Percentiles rank a stretch among this genome's conserved stretches.
These are phyloP conservation scores for Elachura formosa DNA, from an alignment of 2,113 vertebrate genomes.

Conservation along the genomic window DNA sequence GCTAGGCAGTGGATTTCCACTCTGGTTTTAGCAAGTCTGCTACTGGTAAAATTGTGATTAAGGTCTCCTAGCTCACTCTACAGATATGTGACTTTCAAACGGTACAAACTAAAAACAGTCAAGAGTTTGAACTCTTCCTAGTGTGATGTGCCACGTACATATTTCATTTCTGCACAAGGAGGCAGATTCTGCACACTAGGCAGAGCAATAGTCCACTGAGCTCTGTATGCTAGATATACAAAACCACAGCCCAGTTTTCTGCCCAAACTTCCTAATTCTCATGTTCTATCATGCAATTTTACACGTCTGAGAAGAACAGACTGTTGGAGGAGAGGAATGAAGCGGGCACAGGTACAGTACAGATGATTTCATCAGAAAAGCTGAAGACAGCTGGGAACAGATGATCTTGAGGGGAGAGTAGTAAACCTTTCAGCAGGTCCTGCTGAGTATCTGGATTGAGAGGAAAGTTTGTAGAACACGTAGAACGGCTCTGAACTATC, in stretches of 20 bases:
- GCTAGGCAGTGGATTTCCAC: not conserved
- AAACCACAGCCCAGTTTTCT: not conserved
- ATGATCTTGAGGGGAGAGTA: too few relatives aligned
- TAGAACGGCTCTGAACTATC: too few relatives aligned
- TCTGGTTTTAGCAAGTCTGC: not conserved
- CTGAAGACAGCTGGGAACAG: too few relatives aligned
- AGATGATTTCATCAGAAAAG: not conserved
- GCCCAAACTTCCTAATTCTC: not conserved
- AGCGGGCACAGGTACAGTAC: not conserved
- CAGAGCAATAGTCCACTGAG: not conserved
- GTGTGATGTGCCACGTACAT: rapidly evolving
- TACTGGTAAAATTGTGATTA: not conserved
- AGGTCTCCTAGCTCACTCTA: not conserved
- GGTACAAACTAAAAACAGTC: not conserved
- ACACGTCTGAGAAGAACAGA: not conserved
- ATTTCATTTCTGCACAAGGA: not conserved
- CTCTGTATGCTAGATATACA: too few relatives aligned
- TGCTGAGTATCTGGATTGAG: too few relatives aligned
- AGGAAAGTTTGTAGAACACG: too few relatives aligned
- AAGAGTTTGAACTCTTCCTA: not conserved
- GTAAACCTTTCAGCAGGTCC: too few relatives aligned
- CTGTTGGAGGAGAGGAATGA: not conserved
- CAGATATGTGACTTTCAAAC: not conserved
- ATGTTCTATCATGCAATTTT: not conserved
- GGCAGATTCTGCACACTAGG: not conserved